phyloP scores from a whole-genome alignment of 1,140 invertebrate genomes.

The Listronotus oregonensis region DNA sequence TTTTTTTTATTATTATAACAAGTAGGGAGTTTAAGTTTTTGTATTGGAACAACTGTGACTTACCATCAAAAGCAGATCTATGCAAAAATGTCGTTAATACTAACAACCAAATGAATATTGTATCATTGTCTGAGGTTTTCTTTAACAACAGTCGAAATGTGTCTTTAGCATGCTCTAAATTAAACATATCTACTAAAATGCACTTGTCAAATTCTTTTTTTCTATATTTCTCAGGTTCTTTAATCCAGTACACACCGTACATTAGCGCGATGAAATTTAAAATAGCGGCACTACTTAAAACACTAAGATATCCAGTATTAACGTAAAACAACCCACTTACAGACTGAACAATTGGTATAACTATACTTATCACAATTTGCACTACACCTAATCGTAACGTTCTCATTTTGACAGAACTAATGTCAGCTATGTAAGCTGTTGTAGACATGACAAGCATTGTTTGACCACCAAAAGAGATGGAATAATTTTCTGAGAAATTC shows the following conservation, averaged over 20 bases:
- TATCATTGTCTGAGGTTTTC: slow-evolving; percentile 40
- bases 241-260: slow-evolving; percentile 50
- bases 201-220: slow-evolving; percentile 17
- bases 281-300: slow-evolving; percentile 41
- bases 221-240: slow-evolving; percentile 42
- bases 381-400: slow-evolving; percentile 62
- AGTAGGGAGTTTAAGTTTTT: too few relatives aligned
- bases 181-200: slow-evolving; percentile 48
- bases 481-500: slow-evolving; percentile 61
- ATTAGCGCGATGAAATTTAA: slow-evolving; percentile 42
- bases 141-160: slow-evolving; percentile 48
- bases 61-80: slow-evolving; percentile 43
- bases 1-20: too few relatives aligned
- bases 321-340: slow-evolving; percentile 50
- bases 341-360: slow-evolving; percentile 41
- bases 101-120: slow-evolving; percentile 42
- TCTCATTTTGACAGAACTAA: slow-evolving; percentile 60
- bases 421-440: slow-evolving; percentile 64
- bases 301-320: slow-evolving; percentile 46
- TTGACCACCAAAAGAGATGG: slow-evolving; percentile 63
- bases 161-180: slow-evolving; percentile 49
- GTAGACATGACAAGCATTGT: slow-evolving; percentile 62
- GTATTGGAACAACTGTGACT: background rate
- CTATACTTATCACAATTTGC: slow-evolving; percentile 59
- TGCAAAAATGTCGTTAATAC: slow-evolving; percentile 44